A percentile compares a stretch with the other conserved stretches of the same genome.
Evolutionary conservation across 2,888 invertebrate species (phyloP).

Genomic region (Apodemia mormo): DNA sequence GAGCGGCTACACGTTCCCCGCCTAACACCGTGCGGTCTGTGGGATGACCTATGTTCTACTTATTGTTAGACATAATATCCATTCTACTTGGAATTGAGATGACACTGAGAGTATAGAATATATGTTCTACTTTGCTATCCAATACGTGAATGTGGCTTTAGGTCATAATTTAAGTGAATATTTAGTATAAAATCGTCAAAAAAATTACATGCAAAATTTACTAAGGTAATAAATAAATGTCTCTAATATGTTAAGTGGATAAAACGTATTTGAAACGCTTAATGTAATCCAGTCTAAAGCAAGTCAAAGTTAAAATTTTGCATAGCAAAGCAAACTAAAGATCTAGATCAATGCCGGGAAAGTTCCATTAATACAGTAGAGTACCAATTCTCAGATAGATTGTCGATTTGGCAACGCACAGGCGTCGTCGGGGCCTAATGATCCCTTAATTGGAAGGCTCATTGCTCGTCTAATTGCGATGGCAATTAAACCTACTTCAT

Average conservation of each 20-base stretch:
- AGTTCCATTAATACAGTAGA: not conserved
- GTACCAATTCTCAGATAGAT: slow-evolving; percentile 29
- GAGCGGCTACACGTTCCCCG: too few species aligned
- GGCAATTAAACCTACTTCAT: slow-evolving; percentile 47
- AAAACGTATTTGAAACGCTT: too few species aligned
- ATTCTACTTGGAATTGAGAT: too few species aligned
- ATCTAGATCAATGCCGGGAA: not conserved
- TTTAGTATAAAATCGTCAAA: too few species aligned
- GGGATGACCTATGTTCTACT: too few species aligned
- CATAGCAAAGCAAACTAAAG: not conserved
- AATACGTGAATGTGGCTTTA: too few species aligned
- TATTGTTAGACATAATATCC: too few species aligned
- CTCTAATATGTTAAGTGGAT: not conserved
- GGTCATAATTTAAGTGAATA: too few species aligned
- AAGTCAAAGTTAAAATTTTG: not conserved
- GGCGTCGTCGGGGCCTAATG: slow-evolving; percentile 38
- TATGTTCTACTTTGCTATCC: too few species aligned
- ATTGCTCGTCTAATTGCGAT: slow-evolving; percentile 48
- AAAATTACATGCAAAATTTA: too few species aligned
- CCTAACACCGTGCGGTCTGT: too few species aligned
- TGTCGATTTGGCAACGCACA: slow-evolving; percentile 37
- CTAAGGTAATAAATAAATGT: not conserved
- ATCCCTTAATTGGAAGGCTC: slow-evolving; percentile 46
- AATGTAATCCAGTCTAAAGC: not conserved
- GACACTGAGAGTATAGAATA: too few species aligned